Percentiles rank a stretch among this genome's conserved stretches.
phyloP scores from a whole-genome alignment of 2,888 invertebrate genomes.

The Mechanitis mazaeus region DNA sequence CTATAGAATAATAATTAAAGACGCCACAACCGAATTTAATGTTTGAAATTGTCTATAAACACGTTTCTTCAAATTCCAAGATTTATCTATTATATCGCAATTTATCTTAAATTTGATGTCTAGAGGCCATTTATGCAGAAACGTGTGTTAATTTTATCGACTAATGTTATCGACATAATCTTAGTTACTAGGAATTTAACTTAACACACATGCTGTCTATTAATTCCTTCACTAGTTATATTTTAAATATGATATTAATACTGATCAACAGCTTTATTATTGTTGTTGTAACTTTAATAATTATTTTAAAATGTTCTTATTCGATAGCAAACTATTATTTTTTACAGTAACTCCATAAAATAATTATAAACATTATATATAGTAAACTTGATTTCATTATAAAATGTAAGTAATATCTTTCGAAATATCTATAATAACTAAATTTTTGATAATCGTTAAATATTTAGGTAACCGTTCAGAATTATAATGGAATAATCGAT shows the following conservation, averaged over 20 bases:
- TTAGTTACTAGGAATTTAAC: constrained; percentile 5
- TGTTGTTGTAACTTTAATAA: too few species aligned
- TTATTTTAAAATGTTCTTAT: too few species aligned
- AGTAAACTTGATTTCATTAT: not conserved
- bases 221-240: not conserved
- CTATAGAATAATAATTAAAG: too few species aligned
- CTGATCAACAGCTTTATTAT: too few species aligned
- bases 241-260: too few species aligned
- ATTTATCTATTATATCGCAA: too few species aligned
- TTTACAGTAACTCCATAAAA: not conserved
- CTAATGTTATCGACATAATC: not conserved
- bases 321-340: too few species aligned
- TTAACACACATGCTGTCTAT: not conserved
- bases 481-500: constrained; percentile 19
- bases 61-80: too few species aligned
- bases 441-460: constrained; percentile 9
- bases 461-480: constrained; percentile 1
- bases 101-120: not conserved
- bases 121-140: not conserved
- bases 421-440: not conserved
- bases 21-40: too few species aligned
- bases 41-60: too few species aligned
- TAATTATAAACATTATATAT: not conserved
- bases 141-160: not conserved
- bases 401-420: not conserved